Percentiles rank a stretch among this genome's conserved stretches.
phyloP scores from a whole-genome alignment of 92 coral and sea anemone genomes.

The Micromussa lordhowensis region DNA sequence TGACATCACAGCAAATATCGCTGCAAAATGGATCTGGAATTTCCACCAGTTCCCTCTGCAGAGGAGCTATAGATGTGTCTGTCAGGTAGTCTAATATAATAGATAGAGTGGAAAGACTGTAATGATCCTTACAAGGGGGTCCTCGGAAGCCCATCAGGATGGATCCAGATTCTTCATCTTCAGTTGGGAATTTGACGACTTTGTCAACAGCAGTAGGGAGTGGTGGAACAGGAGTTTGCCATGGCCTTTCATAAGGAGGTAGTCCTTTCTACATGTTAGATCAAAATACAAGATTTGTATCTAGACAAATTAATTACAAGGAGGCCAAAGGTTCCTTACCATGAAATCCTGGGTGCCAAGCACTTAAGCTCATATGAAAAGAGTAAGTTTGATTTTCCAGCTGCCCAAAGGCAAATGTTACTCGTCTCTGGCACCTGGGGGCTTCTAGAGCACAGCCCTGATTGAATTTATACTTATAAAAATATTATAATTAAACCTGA shows the following conservation, averaged over 20 bases:
- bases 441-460: no score
- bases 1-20: conserved; percentile 75
- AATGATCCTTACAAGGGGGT: conserved; percentile 79
- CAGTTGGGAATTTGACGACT: conserved; percentile 87
- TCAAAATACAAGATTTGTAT: not conserved
- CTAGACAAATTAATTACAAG: no score
- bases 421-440: no score
- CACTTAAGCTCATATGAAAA: no score
- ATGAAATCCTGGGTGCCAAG: no score
- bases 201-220: conserved; percentile 55
- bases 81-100: conserved; percentile 88
- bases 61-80: conserved; percentile 94
- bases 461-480: no score
- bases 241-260: conserved; percentile 85
- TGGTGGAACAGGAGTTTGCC: conserved; percentile 89
- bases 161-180: conserved; percentile 92
- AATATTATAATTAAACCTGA: no score
- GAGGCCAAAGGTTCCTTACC: no score
- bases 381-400: no score
- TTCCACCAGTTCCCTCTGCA: conserved; percentile 90
- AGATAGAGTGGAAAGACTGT: conserved; percentile 70
- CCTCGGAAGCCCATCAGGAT: conserved; percentile 89
- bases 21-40: conserved; percentile 92
- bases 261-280: conserved; percentile 61
- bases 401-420: no score